Evolutionary conservation across 2,888 invertebrate species (phyloP).

Genomic region (Platerodrilus igneus): DNA sequence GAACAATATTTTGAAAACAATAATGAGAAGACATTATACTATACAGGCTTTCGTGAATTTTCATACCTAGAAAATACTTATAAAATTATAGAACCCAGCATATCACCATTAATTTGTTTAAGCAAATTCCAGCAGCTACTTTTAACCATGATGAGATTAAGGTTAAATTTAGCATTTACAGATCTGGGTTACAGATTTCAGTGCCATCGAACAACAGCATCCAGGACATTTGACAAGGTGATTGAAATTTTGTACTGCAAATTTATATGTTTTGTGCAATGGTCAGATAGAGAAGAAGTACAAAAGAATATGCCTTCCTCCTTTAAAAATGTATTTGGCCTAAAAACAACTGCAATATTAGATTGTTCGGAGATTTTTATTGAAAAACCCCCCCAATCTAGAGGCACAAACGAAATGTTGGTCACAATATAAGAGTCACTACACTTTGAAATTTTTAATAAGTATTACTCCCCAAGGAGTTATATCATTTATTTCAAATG

Average conservation of each 20-base stretch:
- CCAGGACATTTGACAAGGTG: constrained; percentile 2
- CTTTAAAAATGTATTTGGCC: constrained; percentile 1
- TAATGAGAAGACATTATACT: constrained; percentile 2
- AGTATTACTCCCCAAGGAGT: constrained; percentile 4
- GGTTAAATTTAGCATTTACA: constrained; percentile 5
- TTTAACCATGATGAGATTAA: constrained; percentile 4
- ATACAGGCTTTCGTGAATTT: constrained; percentile 2
- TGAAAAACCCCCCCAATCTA: constrained; percentile 3
- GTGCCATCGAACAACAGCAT: too few relatives aligned
- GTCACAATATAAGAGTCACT: constrained; percentile 5
- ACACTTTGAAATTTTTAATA: constrained; percentile 9
- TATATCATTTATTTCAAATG: too few relatives aligned
- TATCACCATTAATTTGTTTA: not conserved
- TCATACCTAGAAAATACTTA: constrained; percentile 5
- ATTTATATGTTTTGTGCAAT: constrained; percentile 1
- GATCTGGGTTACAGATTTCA: constrained; percentile 4
- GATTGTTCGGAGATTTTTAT: constrained; percentile 6
- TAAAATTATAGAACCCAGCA: not conserved
- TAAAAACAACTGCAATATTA: not conserved
- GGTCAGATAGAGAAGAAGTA: constrained; percentile 1
- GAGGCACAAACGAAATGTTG: constrained; percentile 5
- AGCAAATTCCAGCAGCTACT: constrained; percentile 3
- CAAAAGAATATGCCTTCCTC: constrained; percentile 3
- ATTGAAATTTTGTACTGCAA: constrained; percentile 4
- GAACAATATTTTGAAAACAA: constrained; percentile 2